Conservation (phyloP, 2,113 vertebrate species). For the Agapornis roseicollis region DNA sequence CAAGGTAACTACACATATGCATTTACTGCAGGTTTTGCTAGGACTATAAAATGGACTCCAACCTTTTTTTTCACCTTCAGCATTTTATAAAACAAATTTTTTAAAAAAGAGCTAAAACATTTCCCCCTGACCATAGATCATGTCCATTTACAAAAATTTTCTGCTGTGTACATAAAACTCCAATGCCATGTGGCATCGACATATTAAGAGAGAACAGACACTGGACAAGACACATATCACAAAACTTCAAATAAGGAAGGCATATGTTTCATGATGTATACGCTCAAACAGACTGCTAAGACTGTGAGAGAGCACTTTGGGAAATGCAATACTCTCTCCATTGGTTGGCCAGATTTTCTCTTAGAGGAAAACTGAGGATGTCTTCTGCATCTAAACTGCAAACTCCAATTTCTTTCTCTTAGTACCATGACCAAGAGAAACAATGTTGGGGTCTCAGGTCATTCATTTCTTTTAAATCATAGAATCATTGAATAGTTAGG, state of each 20-base stretch:
- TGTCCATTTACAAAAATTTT: background rate
- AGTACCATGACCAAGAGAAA: background rate
- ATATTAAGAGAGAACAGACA: background rate
- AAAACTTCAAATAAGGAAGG: background rate
- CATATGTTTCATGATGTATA: background rate
- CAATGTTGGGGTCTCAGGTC: background rate
- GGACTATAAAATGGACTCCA: background rate
- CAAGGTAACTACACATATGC: background rate
- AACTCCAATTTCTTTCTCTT: background rate
- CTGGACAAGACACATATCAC: background rate
- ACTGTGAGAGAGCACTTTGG: background rate
- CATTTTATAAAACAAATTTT: background rate
- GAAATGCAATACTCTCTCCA: background rate
- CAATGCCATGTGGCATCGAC: background rate
- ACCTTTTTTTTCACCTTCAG: background rate
- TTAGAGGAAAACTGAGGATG: background rate
- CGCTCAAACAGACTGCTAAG: background rate
- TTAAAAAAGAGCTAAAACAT: background rate
- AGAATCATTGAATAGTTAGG: too few relatives aligned
- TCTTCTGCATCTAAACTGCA: background rate
- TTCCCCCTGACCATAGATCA: background rate
- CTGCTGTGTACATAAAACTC: background rate
- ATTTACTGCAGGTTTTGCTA: background rate
- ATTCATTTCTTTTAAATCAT: background rate
- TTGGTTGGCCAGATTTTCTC: background rate